phyloP scores from a whole-genome alignment of 1,140 invertebrate genomes.

The Rhizoglyphus robini region DNA sequence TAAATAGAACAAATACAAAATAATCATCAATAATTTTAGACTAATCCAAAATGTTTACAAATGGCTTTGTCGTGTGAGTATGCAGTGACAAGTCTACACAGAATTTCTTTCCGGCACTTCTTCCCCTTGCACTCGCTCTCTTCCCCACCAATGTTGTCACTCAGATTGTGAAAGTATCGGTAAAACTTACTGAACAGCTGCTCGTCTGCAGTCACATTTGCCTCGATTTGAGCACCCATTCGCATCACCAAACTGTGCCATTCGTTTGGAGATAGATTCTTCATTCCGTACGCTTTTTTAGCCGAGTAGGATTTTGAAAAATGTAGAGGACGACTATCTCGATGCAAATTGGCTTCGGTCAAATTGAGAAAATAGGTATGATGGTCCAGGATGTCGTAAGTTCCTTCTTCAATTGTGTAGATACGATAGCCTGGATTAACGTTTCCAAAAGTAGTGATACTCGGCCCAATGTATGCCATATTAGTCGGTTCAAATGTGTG shows the following conservation, averaged over 20 bases:
- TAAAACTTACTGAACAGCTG: not conserved
- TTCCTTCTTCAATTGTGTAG: slow-evolving; percentile 54
- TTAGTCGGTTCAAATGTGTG: slow-evolving; percentile 21
- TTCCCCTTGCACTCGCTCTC: slow-evolving; percentile 51
- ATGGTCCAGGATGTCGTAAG: slow-evolving; percentile 60
- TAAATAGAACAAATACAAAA: too few species aligned
- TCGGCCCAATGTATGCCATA: slow-evolving; percentile 45
- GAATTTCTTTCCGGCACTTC: slow-evolving; percentile 60
- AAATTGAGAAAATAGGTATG: slow-evolving; percentile 90
- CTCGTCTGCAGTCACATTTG: not conserved
- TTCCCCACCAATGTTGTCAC: slow-evolving; percentile 34
- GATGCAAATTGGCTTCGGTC: slow-evolving; percentile 62
- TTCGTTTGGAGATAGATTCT: slow-evolving; percentile 59
- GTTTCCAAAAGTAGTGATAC: slow-evolving; percentile 75
- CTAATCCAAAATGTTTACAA: slow-evolving; percentile 24
- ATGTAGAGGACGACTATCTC: slow-evolving; percentile 40
- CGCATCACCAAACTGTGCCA: slow-evolving; percentile 71
- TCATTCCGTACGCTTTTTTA: slow-evolving; percentile 61
- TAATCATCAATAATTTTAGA: too few species aligned
- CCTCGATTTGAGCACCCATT: slow-evolving; percentile 38
- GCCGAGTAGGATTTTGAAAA: slow-evolving; percentile 82
- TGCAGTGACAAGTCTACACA: slow-evolving; percentile 69
- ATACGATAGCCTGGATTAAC: slow-evolving; percentile 90
- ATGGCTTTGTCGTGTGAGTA: slow-evolving; percentile 54
- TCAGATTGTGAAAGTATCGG: not conserved